phyloP scores from a whole-genome alignment of 2,113 vertebrate species.

The Myotis yumanensis region DNA sequence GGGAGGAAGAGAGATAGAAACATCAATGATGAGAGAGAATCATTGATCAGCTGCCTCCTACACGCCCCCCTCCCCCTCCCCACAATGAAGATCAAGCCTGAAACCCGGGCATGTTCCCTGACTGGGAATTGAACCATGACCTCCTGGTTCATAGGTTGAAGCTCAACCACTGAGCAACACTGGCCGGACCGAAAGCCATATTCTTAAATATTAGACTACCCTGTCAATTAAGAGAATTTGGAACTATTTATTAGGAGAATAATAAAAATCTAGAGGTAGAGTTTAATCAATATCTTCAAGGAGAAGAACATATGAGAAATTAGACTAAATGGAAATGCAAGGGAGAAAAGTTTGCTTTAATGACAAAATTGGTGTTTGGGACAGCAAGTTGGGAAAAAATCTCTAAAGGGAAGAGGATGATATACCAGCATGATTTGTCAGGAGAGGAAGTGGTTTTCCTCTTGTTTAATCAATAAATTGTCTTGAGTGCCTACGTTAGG shows the following conservation, averaged over 20 bases:
- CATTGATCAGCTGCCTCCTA: no score
- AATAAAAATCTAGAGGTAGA: background rate
- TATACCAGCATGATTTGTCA: background rate
- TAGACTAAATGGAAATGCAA: background rate
- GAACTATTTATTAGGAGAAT: background rate
- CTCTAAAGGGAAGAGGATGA: background rate
- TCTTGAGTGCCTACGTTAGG: background rate
- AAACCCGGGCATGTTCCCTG: no score
- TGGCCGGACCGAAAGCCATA: background rate
- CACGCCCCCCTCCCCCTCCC: no score
- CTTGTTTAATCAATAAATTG: background rate
- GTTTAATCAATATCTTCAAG: slow-evolving; percentile 18
- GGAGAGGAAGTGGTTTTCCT: background rate
- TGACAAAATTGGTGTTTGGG: background rate
- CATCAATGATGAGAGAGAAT: no score
- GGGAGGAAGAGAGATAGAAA: no score
- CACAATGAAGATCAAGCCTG: no score
- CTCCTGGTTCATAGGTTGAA: no score
- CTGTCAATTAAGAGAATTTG: background rate
- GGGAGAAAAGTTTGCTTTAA: background rate
- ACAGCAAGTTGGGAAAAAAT: background rate
- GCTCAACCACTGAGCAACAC: no score
- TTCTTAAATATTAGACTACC: background rate
- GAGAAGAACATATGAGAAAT: background rate
- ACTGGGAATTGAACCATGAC: no score